These are phyloP conservation scores for Bungarus multicinctus DNA, from an alignment of 2,113 vertebrate species.

Conservation along the genomic window DNA sequence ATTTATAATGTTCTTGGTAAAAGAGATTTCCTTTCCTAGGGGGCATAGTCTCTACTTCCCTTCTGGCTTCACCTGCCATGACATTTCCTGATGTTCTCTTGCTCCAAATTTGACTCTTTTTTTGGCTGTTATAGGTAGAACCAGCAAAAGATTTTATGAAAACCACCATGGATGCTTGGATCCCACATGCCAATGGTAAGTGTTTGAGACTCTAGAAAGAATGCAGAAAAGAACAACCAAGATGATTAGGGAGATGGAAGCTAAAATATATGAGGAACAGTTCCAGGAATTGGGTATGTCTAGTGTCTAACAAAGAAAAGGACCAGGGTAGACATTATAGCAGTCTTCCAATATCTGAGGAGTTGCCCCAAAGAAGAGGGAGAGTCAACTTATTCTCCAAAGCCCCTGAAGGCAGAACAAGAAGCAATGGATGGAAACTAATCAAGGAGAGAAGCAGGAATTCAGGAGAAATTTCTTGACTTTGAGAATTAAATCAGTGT, in stretches of 20 bases:
- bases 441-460: neutral
- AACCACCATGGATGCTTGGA: neutral
- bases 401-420: neutral
- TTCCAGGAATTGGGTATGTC: fast-evolving
- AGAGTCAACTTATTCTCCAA: fast-evolving
- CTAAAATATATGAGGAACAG: neutral
- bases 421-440: neutral
- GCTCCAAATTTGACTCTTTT: neutral
- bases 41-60: neutral
- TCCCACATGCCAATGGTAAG: neutral
- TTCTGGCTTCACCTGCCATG: neutral
- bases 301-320: fast-evolving
- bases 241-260: neutral
- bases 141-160: neutral
- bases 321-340: neutral
- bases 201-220: neutral
- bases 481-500: neutral
- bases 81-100: neutral
- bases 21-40: neutral
- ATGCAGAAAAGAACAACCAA: neutral
- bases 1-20: neutral
- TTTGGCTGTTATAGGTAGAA: neutral
- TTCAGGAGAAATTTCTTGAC: too few species aligned
- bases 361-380: neutral
- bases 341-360: fast-evolving